phyloP scores from a whole-genome alignment of 2,113 vertebrate species.

The Nyctereutes procyonoides region DNA sequence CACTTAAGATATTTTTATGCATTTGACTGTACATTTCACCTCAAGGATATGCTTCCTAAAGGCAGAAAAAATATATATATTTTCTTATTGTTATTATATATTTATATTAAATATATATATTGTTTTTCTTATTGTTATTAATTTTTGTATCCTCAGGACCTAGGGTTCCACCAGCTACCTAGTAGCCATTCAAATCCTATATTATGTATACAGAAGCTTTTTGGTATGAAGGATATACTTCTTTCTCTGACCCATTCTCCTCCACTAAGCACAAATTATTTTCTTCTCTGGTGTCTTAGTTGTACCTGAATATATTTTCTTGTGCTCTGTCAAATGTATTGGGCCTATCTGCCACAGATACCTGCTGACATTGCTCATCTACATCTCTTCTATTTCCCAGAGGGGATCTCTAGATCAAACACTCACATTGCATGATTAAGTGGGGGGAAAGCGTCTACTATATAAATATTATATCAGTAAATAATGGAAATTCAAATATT shows the following conservation, averaged over 20 bases:
- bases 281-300: not conserved
- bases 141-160: not conserved
- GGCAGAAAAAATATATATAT: not conserved
- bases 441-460: not conserved
- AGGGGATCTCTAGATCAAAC: not conserved
- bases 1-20: not conserved
- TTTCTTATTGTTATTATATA: not conserved
- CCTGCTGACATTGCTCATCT: not conserved
- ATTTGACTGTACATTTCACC: not conserved
- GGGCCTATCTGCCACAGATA: not conserved
- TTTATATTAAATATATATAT: not conserved
- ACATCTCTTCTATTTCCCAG: slow-evolving; percentile 3
- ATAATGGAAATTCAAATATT: slow-evolving; percentile 17
- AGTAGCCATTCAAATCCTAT: not conserved
- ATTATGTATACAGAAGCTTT: not conserved
- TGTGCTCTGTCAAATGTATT: not conserved
- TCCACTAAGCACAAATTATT: not conserved
- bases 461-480: slow-evolving; percentile 26
- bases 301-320: not conserved
- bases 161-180: not conserved
- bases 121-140: not conserved
- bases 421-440: not conserved
- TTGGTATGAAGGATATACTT: not conserved
- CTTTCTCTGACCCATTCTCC: not conserved
- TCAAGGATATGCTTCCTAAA: not conserved